Base-by-base conservation (phyloP, 2,888 invertebrate genomes). In the Drosophila anomelani region DNA sequence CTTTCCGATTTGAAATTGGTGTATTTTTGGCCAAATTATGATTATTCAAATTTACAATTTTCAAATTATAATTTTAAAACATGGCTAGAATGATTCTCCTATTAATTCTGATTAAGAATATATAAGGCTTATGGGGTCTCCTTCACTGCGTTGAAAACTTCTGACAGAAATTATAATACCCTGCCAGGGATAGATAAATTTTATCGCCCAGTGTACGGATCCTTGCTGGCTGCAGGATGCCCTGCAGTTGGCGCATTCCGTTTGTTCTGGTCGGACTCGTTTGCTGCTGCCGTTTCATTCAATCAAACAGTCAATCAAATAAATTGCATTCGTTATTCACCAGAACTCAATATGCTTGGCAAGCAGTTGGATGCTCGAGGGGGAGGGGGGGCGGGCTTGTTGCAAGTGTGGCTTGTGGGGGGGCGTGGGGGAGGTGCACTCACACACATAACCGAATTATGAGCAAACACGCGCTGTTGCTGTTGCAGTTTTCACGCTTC, bases 311-410 rank as follows among this genome's bases (percentile, higher is more conserved):
- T 85, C 88, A 88, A 84, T 84, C 84, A 84, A 85, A 77, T 75
- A 85, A 84, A 84, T 84, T 88, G 88, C 86, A 88, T 85, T 88
- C 88, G 84, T 78, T 88, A 83, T 88, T 86, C 83, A 71, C 59
- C 69, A 46, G 63, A 80, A 88, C 80, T 83, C 86, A 80, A 84
- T 84, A 83, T 88, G 86, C 71, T 81, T 5, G 32, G 63, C 75
- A 72, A 72, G 51, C 26, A 54, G 60, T 73, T 75, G 20, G 9
- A 6, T 10, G 66, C 66, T 26, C 10, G 32, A n/a, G 4, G 38
- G 4, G 59, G 26, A 8, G 15, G 6, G 12, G 0, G 15, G 10
- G 3, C 5, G 15, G 10, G 3, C 5, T 10, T 13, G 8, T 12
- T 5, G 23, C 6, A 32, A 2, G 39, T 4, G 39, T 38, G 34